Percentiles rank a stretch among this genome's conserved stretches.
These are phyloP conservation scores for Lepidurus arcticus DNA, from an alignment of 1,140 invertebrate species.

Conservation along the genomic window DNA sequence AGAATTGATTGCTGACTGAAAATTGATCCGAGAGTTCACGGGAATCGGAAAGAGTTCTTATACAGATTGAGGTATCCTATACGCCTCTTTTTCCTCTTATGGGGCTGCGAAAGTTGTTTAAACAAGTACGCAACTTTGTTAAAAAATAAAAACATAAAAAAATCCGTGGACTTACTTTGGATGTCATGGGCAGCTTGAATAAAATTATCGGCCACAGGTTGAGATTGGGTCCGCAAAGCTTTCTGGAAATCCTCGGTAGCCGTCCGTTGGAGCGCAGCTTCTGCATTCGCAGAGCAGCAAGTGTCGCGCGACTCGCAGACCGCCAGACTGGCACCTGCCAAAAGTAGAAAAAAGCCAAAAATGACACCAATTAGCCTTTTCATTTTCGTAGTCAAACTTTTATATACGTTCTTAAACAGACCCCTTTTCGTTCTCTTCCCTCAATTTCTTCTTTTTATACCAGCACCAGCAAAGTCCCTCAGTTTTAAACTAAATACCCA, in stretches of 20 bases:
- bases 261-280: not conserved
- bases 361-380: constrained; percentile 14
- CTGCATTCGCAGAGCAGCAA: constrained; percentile 24
- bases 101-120: too few species aligned
- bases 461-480: not conserved
- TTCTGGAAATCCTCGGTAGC: constrained; percentile 18
- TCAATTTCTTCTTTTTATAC: not conserved
- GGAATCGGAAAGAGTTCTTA: too few species aligned
- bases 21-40: too few species aligned
- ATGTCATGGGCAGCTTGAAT: constrained; percentile 18
- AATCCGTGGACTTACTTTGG: constrained; percentile 20
- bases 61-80: too few species aligned
- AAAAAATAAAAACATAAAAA: too few species aligned
- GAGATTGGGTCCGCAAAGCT: constrained; percentile 15
- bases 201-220: constrained; percentile 25
- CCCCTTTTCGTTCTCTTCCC: not conserved
- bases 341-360: not conserved
- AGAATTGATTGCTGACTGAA: too few species aligned
- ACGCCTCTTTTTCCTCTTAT: too few species aligned
- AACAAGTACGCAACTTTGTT: too few species aligned
- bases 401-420: not conserved
- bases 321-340: constrained; percentile 27
- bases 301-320: constrained; percentile 30
- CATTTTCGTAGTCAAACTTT: not conserved
- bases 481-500: not conserved